These are phyloP conservation scores for Erpobdella octoculata DNA, from an alignment of 2,888 invertebrate species.

Conservation along the genomic window DNA sequence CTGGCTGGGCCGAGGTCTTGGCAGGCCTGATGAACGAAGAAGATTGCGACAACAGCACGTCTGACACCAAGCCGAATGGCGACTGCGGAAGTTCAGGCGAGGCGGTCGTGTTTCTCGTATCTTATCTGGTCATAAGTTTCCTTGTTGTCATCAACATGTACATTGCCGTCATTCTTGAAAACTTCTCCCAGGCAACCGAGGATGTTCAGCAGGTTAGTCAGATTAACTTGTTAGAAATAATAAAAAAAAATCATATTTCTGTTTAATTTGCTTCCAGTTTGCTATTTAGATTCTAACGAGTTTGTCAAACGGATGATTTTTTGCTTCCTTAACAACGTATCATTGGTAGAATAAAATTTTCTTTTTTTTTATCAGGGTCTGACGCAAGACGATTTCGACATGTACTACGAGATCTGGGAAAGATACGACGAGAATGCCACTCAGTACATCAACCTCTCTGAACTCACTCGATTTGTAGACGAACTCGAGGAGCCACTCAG, in stretches of 20 bases:
- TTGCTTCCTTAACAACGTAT: background rate
- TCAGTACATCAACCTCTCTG: constrained; percentile 88
- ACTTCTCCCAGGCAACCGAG: constrained; percentile 95
- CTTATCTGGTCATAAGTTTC: constrained; percentile 94
- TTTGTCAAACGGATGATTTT: background rate
- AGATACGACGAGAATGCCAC: constrained; percentile 96
- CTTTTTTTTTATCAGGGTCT: constrained; percentile 53
- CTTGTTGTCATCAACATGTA: constrained; percentile 99
- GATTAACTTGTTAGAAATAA: background rate
- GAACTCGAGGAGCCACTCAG: constrained; percentile 87
- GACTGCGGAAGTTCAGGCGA: constrained; percentile 88
- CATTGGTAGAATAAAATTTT: background rate
- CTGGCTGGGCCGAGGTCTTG: constrained; percentile 87
- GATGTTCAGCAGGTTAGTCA: constrained; percentile 63
- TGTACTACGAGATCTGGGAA: constrained; percentile 99
- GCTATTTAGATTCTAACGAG: background rate
- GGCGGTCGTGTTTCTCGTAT: constrained; percentile 86
- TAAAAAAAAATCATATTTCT: background rate
- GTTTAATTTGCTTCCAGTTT: background rate
- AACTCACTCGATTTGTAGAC: constrained; percentile 83
- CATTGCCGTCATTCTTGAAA: constrained; percentile 98
- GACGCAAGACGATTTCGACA: constrained; percentile 96
- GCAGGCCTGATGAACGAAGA: constrained; percentile 82
- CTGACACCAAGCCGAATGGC: constrained; percentile 36
- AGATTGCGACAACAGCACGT: constrained; percentile 13